Evolutionary conservation across 2,888 invertebrate genomes (phyloP).

Genomic region (Tanypteryx hageni): DNA sequence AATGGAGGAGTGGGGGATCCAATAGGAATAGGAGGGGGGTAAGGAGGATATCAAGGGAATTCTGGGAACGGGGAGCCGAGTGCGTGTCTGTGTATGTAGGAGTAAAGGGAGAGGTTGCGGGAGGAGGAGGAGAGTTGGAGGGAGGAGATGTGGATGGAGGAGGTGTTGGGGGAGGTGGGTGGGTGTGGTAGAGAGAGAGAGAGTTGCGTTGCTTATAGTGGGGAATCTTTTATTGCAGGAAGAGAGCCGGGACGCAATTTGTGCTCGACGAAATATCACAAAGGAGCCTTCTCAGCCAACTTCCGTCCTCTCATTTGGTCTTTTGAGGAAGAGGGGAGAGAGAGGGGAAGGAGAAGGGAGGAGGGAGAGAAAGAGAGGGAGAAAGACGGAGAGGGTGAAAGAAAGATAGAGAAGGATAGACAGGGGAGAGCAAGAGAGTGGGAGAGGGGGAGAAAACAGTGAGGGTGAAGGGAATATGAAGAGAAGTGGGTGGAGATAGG

Average conservation of each 20-base stretch:
- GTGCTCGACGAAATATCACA: slow-evolving; percentile 63
- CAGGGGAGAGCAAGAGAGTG: not conserved
- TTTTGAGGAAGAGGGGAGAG: not conserved
- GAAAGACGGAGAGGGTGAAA: not conserved
- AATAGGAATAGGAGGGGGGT: not conserved
- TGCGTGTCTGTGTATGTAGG: not conserved
- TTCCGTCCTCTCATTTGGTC: slow-evolving; percentile 59
- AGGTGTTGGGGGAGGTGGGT: not conserved
- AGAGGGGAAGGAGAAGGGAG: not conserved
- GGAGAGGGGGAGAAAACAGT: not conserved
- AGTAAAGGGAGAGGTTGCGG: not conserved
- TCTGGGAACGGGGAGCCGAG: not conserved
- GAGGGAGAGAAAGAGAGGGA: not conserved
- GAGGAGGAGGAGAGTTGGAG: not conserved
- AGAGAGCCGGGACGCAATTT: slow-evolving; percentile 59
- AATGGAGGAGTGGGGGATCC: not conserved
- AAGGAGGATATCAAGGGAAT: not conserved
- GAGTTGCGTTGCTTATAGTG: slow-evolving; percentile 31
- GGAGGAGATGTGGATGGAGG: not conserved
- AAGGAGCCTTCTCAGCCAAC: slow-evolving; percentile 57
- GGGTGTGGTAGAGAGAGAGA: slow-evolving; percentile 10
- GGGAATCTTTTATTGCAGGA: slow-evolving; percentile 63
- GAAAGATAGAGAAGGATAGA: not conserved
- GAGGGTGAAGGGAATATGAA: too few species aligned
- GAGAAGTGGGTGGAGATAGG: too few species aligned